Evolutionary conservation across 2,113 vertebrate species (phyloP).

Genomic region (Piliocolobus tephrosceles): DNA sequence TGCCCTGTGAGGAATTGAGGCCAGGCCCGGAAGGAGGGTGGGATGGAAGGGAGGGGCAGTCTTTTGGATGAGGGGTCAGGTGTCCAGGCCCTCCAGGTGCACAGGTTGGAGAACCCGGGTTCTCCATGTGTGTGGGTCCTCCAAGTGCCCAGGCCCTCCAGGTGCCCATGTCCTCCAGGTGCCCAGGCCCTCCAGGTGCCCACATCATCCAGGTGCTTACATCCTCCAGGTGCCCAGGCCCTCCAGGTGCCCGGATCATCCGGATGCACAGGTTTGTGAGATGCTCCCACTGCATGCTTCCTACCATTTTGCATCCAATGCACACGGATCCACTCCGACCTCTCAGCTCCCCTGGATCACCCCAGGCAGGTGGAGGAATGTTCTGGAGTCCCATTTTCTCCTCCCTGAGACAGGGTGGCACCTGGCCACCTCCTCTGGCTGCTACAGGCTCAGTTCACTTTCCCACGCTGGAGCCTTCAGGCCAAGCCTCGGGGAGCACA

Average conservation of each 20-base stretch:
- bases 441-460: background rate
- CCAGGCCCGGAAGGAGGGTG: background rate
- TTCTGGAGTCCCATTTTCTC: background rate
- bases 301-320: background rate
- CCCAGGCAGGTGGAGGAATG: background rate
- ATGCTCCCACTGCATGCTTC: background rate
- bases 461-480: background rate
- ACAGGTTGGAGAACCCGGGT: background rate
- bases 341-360: background rate
- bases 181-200: accelerated
- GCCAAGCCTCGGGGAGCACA: background rate
- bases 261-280: background rate
- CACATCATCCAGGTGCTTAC: too few species aligned
- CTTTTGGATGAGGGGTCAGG: background rate
- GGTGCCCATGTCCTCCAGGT: too few species aligned
- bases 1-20: background rate
- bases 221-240: too few species aligned
- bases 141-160: too few species aligned
- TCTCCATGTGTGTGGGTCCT: too few species aligned
- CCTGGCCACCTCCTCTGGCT: too few species aligned
- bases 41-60: background rate
- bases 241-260: too few species aligned
- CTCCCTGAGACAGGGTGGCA: too few species aligned
- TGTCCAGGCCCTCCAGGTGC: too few species aligned
- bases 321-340: background rate